Conservation (phyloP, 2,113 vertebrate genomes). For the Pedetes capensis region DNA sequence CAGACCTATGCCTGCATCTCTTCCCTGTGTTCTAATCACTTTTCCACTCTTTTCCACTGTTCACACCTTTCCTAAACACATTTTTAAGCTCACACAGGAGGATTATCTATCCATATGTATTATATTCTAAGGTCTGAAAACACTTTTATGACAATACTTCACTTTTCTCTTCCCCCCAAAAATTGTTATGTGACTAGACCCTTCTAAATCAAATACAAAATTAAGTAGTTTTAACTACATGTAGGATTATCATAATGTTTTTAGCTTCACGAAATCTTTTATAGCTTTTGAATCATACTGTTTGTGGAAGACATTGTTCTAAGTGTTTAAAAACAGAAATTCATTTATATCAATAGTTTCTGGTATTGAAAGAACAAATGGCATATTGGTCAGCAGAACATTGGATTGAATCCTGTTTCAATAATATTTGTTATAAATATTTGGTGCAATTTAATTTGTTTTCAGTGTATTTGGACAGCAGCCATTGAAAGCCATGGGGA, state of each 20-base stretch:
- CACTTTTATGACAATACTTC: background rate
- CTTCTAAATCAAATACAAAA: background rate
- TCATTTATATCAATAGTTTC: background rate
- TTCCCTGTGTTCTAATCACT: background rate
- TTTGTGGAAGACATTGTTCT: background rate
- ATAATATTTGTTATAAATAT: slow-evolving; percentile 35
- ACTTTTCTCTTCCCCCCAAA: background rate
- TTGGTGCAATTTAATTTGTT: background rate
- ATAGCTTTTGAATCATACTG: background rate
- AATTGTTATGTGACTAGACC: background rate
- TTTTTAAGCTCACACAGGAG: background rate
- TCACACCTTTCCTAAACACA: background rate
- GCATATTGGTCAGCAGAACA: background rate
- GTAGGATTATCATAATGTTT: background rate
- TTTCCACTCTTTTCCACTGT: background rate
- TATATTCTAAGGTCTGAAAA: background rate
- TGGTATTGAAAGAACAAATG: background rate
- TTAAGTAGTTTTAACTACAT: background rate
- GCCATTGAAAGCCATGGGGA: background rate
- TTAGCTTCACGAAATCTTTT: background rate
- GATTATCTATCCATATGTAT: background rate
- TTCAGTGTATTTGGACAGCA: background rate
- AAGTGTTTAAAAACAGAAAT: background rate
- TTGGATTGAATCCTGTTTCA: background rate
- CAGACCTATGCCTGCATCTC: background rate